These are phyloP conservation scores for Calypte anna DNA, from an alignment of 2,113 vertebrate genomes.

Conservation along the genomic window DNA sequence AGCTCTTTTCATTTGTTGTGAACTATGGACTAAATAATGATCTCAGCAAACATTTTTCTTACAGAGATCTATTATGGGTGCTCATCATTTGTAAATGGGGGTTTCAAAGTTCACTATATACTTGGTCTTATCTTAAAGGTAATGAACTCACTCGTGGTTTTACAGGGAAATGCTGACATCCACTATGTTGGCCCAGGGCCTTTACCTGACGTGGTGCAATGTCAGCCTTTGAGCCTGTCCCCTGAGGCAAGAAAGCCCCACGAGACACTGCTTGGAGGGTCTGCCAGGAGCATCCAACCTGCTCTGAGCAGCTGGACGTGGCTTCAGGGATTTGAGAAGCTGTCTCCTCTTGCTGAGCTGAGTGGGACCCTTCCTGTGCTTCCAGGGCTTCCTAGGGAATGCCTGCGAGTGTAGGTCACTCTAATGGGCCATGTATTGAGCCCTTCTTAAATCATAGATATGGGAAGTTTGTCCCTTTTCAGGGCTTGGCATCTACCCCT, in stretches of 20 bases:
- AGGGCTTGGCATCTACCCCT: not conserved
- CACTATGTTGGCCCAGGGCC: not conserved
- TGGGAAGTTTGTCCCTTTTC: not conserved
- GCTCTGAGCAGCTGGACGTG: not conserved
- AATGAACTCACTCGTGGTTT: not conserved
- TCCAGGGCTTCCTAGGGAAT: not conserved
- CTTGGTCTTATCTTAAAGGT: constrained; percentile 39
- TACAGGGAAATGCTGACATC: constrained; percentile 47
- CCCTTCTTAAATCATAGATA: not conserved
- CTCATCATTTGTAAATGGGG: not conserved
- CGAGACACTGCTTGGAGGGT: not conserved
- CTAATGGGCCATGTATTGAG: fast-evolving
- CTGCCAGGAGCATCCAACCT: not conserved
- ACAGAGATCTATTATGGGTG: not conserved
- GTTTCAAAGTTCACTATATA: constrained; percentile 42
- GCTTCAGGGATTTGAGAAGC: not conserved
- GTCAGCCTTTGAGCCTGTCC: not conserved
- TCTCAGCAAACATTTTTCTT: not conserved
- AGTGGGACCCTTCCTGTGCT: not conserved
- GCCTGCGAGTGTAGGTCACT: fast-evolving
- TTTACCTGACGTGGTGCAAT: not conserved
- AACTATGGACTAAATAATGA: not conserved
- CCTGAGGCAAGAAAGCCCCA: not conserved
- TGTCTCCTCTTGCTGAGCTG: not conserved
- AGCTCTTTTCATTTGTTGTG: not conserved